phyloP scores from a whole-genome alignment of 1,140 invertebrate genomes.

The Planococcus citri region DNA sequence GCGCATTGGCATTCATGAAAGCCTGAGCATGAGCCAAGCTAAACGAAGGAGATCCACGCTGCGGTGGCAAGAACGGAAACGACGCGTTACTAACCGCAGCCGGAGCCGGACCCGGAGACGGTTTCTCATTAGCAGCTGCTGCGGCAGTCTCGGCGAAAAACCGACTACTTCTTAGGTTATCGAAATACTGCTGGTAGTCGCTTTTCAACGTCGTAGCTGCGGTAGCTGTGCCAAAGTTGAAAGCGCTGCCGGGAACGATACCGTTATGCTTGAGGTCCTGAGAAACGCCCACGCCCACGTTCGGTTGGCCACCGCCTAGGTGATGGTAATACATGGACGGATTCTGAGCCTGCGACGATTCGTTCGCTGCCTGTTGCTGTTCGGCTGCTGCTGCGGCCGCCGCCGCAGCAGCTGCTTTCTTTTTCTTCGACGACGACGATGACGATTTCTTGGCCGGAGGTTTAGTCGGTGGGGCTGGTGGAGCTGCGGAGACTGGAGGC shows the following conservation, averaged over 20 bases:
- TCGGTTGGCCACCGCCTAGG: slow-evolving; percentile 39
- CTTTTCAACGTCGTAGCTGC: slow-evolving; percentile 41
- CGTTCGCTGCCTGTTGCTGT: too few species aligned
- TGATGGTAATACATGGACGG: slow-evolving; percentile 36
- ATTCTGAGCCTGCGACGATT: slow-evolving; percentile 11
- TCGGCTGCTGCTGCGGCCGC: slow-evolving; percentile 25
- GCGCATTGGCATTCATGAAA: slow-evolving; percentile 32
- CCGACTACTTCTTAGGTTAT: slow-evolving; percentile 27
- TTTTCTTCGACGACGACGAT: slow-evolving; percentile 31
- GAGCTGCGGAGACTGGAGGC: too few species aligned
- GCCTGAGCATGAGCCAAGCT: slow-evolving; percentile 39
- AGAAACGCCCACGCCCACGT: slow-evolving; percentile 41
- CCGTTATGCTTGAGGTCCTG: slow-evolving; percentile 36
- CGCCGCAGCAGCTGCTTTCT: slow-evolving; percentile 26
- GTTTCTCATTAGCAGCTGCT: slow-evolving; percentile 43
- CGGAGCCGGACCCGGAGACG: slow-evolving; percentile 39
- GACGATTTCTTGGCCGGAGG: slow-evolving; percentile 26
- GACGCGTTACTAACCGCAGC: slow-evolving; percentile 29
- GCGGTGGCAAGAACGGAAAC: slow-evolving; percentile 40
- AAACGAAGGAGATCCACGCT: slow-evolving; percentile 33
- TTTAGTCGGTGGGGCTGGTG: slow-evolving; percentile 9
- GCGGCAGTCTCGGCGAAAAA: not conserved
- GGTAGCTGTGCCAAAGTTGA: slow-evolving; percentile 50
- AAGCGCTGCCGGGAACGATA: slow-evolving; percentile 52
- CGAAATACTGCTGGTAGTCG: slow-evolving; percentile 41